phyloP scores from a whole-genome alignment of 2,113 vertebrate species.

The Mirounga angustirostris region DNA sequence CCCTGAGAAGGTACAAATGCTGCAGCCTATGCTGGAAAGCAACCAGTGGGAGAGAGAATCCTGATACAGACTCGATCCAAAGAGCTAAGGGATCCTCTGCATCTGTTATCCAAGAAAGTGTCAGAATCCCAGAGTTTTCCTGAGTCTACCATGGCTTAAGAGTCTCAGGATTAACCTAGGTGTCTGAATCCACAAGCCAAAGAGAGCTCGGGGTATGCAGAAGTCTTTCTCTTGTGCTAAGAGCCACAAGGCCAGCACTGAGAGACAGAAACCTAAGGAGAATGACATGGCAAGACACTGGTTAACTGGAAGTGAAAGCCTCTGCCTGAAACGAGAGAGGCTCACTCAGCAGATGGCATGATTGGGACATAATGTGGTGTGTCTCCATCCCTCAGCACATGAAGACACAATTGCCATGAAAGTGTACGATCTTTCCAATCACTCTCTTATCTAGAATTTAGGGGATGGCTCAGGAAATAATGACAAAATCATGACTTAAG shows the following conservation, averaged over 20 bases:
- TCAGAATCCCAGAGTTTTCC: not conserved
- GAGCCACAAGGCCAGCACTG: fast-evolving
- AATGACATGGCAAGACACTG: fast-evolving
- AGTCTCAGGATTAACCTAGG: not conserved
- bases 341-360: not conserved
- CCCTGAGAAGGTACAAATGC: not conserved
- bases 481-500: not conserved
- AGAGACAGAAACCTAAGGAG: not conserved
- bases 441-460: not conserved
- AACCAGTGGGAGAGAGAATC: not conserved
- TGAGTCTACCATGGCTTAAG: not conserved
- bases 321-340: not conserved
- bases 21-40: too few relatives aligned
- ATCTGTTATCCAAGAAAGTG: not conserved
- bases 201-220: not conserved
- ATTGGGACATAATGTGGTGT: fast-evolving
- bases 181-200: not conserved
- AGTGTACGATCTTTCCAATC: not conserved
- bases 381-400: fast-evolving
- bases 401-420: not conserved
- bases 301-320: not conserved
- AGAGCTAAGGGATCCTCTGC: not conserved
- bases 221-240: not conserved
- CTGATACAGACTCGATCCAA: fast-evolving
- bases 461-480: not conserved